Percentiles rank a stretch among this genome's conserved stretches.
Evolutionary conservation across 2,113 vertebrate species (phyloP).

Genomic region (Nibea coibor): DNA sequence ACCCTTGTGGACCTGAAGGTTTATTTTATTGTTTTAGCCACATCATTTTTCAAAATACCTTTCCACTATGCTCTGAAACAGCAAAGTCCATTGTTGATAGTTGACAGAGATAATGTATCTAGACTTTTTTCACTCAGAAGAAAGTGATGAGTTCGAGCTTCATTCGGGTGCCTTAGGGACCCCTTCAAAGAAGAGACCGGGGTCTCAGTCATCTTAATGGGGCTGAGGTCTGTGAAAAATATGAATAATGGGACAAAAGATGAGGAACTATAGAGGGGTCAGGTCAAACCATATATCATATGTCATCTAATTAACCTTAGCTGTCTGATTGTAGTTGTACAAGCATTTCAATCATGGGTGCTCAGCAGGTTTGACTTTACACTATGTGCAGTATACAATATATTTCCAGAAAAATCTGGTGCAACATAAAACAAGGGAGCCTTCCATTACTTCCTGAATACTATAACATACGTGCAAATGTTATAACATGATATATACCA

Average conservation of each 20-base stretch:
- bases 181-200: slow-evolving; percentile 9
- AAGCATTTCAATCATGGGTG: slow-evolving; percentile 16
- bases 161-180: slow-evolving; percentile 33
- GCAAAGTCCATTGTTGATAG: slow-evolving; percentile 26
- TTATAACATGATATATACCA: not conserved
- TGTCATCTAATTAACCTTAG: slow-evolving; percentile 70
- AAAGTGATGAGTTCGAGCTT: slow-evolving; percentile 55
- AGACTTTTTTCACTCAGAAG: slow-evolving; percentile 25
- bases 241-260: slow-evolving; percentile 48
- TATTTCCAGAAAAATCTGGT: not conserved
- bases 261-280: slow-evolving; percentile 31
- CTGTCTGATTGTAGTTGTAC: slow-evolving; percentile 44
- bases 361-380: not conserved
- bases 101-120: slow-evolving; percentile 36
- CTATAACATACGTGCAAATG: not conserved
- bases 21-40: slow-evolving; percentile 20
- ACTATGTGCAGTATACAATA: not conserved
- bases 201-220: slow-evolving; percentile 56
- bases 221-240: slow-evolving; percentile 29
- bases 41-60: slow-evolving; percentile 41
- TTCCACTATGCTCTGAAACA: slow-evolving; percentile 7
- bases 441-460: not conserved
- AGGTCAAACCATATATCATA: slow-evolving; percentile 36
- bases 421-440: not conserved
- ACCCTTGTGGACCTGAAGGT: not conserved